Conservation (phyloP, 2,113 vertebrate species). For the Xiphophorus maculatus region DNA sequence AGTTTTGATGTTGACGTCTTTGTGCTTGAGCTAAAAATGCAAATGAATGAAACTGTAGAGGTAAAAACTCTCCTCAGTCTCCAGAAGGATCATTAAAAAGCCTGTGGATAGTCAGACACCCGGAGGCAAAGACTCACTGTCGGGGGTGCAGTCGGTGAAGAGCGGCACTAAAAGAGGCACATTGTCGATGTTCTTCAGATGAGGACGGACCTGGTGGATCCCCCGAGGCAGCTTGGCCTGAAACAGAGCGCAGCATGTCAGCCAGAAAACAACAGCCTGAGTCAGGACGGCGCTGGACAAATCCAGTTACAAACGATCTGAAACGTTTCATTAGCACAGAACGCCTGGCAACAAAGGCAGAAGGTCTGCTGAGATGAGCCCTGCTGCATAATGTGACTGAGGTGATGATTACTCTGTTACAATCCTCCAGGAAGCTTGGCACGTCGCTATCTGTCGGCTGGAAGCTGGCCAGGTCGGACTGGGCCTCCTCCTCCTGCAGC, state of each 20-base stretch:
- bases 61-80: not conserved
- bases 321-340: no score
- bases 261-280: not conserved
- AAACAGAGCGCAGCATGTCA: conserved; percentile 2
- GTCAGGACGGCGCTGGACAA: not conserved
- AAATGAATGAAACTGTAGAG: not conserved
- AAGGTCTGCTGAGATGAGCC: no score
- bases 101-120: no score
- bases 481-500: conserved; percentile 92
- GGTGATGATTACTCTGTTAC: conserved; percentile 86
- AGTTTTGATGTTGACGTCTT: not conserved
- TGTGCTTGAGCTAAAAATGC: not conserved
- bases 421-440: conserved; percentile 97
- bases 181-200: conserved; percentile 98
- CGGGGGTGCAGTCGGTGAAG: conserved; percentile 97
- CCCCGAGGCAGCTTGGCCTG: conserved; percentile 98
- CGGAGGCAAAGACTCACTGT: conserved; percentile 84
- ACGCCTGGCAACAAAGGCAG: no score
- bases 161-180: conserved; percentile 97
- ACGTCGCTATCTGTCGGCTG: conserved; percentile 98
- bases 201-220: conserved; percentile 97
- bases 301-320: no score
- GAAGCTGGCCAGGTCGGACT: conserved; percentile 94
- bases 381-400: not conserved
- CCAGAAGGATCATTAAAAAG: no score